A percentile compares a stretch with the other conserved stretches of the same genome.
phyloP scores from a whole-genome alignment of 2,113 vertebrate genomes.

The Cyrtonyx montezumae region DNA sequence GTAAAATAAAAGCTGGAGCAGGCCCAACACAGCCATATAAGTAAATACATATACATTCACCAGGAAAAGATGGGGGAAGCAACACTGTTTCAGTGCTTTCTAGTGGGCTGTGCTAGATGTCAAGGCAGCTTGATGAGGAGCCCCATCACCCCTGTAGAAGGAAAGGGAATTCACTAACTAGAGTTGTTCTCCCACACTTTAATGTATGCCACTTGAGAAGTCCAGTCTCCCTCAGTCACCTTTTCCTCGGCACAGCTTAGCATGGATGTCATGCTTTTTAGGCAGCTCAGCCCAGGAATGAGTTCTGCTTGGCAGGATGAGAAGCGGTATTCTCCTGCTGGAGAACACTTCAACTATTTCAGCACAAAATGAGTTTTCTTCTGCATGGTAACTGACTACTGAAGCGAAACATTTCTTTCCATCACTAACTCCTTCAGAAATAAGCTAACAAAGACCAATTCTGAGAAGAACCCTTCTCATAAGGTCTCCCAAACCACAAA shows the following conservation, averaged over 20 bases:
- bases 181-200: not conserved
- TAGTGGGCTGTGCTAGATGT: too few species aligned
- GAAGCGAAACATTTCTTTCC: not conserved
- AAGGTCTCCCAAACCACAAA: not conserved
- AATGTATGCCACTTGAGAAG: not conserved
- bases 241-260: fast-evolving
- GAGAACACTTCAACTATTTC: fast-evolving
- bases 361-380: not conserved
- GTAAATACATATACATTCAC: not conserved
- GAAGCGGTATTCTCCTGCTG: not conserved
- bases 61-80: not conserved
- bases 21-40: not conserved
- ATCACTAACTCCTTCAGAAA: not conserved
- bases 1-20: not conserved
- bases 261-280: not conserved
- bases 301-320: not conserved
- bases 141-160: not conserved
- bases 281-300: not conserved
- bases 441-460: not conserved
- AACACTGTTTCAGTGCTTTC: not conserved
- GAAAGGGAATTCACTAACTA: not conserved
- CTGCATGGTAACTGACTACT: not conserved
- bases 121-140: not conserved
- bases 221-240: fast-evolving
- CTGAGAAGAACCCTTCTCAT: fast-evolving